Evolutionary conservation across 2,888 invertebrate species (phyloP).

Genomic region (Teleogryllus oceanicus): DNA sequence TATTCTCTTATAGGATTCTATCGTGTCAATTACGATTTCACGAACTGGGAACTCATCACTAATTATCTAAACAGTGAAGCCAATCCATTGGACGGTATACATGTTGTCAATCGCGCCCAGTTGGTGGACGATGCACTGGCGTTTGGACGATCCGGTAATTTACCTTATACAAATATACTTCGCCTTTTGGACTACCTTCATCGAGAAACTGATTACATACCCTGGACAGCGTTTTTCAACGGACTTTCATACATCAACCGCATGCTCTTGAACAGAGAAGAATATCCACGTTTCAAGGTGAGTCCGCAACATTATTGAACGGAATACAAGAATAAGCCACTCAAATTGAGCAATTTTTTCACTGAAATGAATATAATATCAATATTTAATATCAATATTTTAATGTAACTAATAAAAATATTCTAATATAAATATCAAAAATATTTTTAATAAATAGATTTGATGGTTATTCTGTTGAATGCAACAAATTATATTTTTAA

Average conservation of each 20-base stretch:
- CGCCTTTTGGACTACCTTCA: slow-evolving; percentile 52
- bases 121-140: slow-evolving; percentile 55
- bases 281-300: slow-evolving; percentile 41
- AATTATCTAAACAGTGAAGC: slow-evolving; percentile 35
- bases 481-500: no score
- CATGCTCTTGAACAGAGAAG: slow-evolving; percentile 50
- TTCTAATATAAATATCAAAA: no score
- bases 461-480: no score
- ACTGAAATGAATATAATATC: no score
- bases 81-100: slow-evolving; percentile 44
- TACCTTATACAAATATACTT: slow-evolving; percentile 50
- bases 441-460: no score
- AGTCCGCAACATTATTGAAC: no score
- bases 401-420: no score
- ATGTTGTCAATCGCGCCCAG: slow-evolving; percentile 53
- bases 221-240: slow-evolving; percentile 52
- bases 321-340: no score
- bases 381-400: no score
- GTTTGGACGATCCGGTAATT: slow-evolving; percentile 47
- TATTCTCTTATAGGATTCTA: slow-evolving; percentile 55
- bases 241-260: slow-evolving; percentile 49
- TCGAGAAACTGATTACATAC: slow-evolving; percentile 51
- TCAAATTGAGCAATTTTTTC: no score
- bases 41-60: slow-evolving; percentile 67
- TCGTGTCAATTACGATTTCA: slow-evolving; percentile 67